These are phyloP conservation scores for Oryzias sinensis DNA, from an alignment of 2,797 vertebrate genomes.

Conservation along the genomic window DNA sequence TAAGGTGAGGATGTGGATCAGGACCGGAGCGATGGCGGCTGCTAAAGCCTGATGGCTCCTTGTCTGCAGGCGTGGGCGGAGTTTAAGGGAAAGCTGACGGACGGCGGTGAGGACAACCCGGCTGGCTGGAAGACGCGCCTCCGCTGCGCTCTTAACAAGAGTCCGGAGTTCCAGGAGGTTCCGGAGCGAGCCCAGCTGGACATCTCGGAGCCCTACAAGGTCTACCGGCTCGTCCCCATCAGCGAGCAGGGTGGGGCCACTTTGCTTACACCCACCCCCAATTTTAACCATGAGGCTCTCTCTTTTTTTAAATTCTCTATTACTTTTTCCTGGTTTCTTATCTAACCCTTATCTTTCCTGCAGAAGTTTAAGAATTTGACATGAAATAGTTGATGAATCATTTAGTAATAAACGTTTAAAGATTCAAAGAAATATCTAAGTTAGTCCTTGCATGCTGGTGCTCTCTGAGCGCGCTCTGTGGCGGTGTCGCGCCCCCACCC, in stretches of 20 bases:
- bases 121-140: conserved; percentile 89
- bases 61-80: conserved; percentile 81
- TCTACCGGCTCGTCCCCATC: conserved; percentile 84
- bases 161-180: conserved; percentile 84
- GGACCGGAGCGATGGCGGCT: too few species aligned
- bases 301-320: too few species aligned
- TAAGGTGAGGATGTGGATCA: conserved; percentile 71
- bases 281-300: neutral
- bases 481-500: too few species aligned
- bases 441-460: too few species aligned
- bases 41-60: too few species aligned
- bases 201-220: conserved; percentile 89
- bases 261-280: neutral
- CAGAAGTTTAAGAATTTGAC: too few species aligned
- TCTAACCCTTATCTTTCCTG: neutral
- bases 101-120: conserved; percentile 66
- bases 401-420: too few species aligned
- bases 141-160: conserved; percentile 92
- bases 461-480: too few species aligned
- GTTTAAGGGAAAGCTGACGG: conserved; percentile 82
- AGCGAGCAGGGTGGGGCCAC: conserved; percentile 71
- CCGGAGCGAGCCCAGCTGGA: conserved; percentile 82
- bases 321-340: too few species aligned
- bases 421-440: too few species aligned
- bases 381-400: too few species aligned